Evolutionary conservation across 2,888 invertebrate species (phyloP), one percentile per base, ranked within the genome.

Genomic region (Cinara cedri): DNA sequence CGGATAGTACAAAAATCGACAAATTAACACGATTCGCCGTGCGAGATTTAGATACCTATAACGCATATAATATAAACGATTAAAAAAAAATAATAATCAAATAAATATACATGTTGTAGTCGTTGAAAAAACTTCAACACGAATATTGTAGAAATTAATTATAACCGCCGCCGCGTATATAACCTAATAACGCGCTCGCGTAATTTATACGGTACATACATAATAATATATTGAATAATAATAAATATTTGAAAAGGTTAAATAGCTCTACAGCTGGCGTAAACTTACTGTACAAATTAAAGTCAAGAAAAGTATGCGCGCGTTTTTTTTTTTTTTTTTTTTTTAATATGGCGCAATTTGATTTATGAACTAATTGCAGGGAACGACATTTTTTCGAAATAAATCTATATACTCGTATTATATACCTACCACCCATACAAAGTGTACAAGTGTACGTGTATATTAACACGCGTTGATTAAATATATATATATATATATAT

Each of bases 211-310:
- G 13, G 2, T 10, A 1, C 21, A n/a, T 16, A 42, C 21, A 34
- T 46, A 44, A 42, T 44, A 51, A 51, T 34, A 34, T 34, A 34
- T 46, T 54, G 51, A 63, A 74, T 63, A 63, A 44, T 74, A 74
- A 42, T 65, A 75, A 75, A 75, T 75, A 75, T 75, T 75, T 75
- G 65, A 54, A 75, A 65, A 54, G n/a, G 63, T 21, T 75, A 65
- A 75, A 75, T 75, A 65, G 63, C 63, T 65, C 21, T 75, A 54
- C 63, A 75, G 74, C 74, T 75, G 74, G 74, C 65, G 54, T 42
- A 75, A 54, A 75, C 63, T 75, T 75, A 75, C 63, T 75, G n/a
- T 75, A 75, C 74, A 75, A 75, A 75, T 65, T 75, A 13, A 65
- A 75, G 65, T 51, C 65, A 75, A 75, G 74, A 75, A 75, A 75